Evolutionary conservation across 2,113 vertebrate genomes (phyloP).

Genomic region (Sula dactylatra): DNA sequence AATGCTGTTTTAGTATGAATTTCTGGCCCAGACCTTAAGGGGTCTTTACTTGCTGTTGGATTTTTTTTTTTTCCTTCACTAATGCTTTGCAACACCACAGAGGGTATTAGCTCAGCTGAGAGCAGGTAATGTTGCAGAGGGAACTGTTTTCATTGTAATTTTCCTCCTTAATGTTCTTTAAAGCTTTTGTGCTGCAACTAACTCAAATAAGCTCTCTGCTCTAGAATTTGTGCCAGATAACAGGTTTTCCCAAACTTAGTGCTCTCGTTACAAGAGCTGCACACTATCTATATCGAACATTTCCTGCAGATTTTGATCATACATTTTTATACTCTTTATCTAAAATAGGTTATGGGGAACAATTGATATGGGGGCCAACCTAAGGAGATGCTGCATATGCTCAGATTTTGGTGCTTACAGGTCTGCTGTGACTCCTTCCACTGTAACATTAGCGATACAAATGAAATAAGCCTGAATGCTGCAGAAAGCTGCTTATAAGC

Average conservation of each 20-base stretch:
- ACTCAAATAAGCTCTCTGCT: background rate
- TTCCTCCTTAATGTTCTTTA: conserved; percentile 11
- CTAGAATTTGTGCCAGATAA: background rate
- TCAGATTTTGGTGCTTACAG: background rate
- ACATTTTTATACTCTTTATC: background rate
- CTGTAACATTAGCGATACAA: background rate
- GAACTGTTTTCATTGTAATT: background rate
- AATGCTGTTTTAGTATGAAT: conserved; percentile 39
- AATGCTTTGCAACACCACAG: conserved; percentile 17
- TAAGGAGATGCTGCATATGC: background rate
- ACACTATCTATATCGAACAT: accelerated
- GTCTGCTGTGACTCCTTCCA: background rate
- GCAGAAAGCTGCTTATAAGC: background rate
- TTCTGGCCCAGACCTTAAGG: conserved; percentile 59
- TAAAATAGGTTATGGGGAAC: background rate
- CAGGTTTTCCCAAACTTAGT: background rate
- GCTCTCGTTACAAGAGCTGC: background rate
- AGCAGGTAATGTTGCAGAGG: conserved; percentile 14
- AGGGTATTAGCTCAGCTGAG: background rate
- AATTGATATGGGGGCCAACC: background rate
- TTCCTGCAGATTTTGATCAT: background rate
- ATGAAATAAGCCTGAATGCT: background rate
- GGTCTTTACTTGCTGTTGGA: conserved; percentile 37
- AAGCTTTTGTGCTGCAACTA: background rate
- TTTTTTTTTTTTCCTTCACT: conserved; percentile 38